Base-by-base conservation (phyloP, 2,113 vertebrate species). In the Bos javanicus region DNA sequence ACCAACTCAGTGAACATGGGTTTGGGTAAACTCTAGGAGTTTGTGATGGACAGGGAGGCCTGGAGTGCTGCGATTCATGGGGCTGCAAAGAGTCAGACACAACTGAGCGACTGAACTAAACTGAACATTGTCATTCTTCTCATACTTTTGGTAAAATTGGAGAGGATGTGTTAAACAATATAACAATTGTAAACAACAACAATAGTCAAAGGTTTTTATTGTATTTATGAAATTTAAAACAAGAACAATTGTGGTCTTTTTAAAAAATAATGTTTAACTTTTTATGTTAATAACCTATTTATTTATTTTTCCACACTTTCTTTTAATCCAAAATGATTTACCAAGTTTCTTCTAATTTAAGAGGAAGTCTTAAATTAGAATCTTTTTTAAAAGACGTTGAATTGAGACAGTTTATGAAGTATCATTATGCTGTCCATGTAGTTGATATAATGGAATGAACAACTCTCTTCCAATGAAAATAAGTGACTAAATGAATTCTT, bases 31-130 rank as follows among this genome's bases (percentile, higher is more conserved):
- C 28, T 62, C 60, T 0, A 15, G 6, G 28, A 62, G 60, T 7
- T 62, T 28, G 28, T 30, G 28, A 62, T 30, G 28, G 28, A 13
- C 6, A 62, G 13, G 60, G 13, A 30, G 60, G 28, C 60, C 60
- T 62, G 28, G 60, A 6, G 59, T 62, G 28, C 28, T 30, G 59
- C 12, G 14, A 28, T 62, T 62, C 28, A 62, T 30, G 2, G 13
- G 6, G 60, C 30, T 0, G 0, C 28, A 30, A 60, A 60, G 60
- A 62, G 60, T 62, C 0, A 0, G 60, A 60, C 28, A 60, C 1
- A 0, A 30, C 12, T 60, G 59, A 62, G 13, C 6, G 6, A 62
- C 28, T 62, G 59, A 60, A 14, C 28, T 30, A 6, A 62, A 62
- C 6, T 62, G 60, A 30, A 62, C 19, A 46, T 67, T 74, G 3